Base-by-base conservation (phyloP, 2,113 vertebrate genomes). In the Psittacus erithacus region DNA sequence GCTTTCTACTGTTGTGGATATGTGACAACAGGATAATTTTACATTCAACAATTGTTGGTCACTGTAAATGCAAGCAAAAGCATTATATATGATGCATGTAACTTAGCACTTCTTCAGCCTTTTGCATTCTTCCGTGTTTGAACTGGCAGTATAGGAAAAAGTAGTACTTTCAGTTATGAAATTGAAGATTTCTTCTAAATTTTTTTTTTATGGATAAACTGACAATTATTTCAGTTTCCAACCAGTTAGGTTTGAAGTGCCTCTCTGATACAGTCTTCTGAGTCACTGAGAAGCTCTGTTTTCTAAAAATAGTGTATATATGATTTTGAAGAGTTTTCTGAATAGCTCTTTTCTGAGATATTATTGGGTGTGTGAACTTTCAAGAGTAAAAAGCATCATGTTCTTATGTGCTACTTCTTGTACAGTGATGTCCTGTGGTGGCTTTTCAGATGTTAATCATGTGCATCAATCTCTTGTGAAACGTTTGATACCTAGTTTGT, bases 371-470 rank as follows among this genome's bases (percentile, higher is more conserved):
- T 43, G 25, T 52, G n/a, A 38, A 82, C 57, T 65, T 52, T 13
- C 46, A 46, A 85, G 39, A 86, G n/a, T 9, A 46, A 44, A 85
- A 85, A 29, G 10, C 7, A 27, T 76, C 6, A 0, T 60, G 17
- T 8, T 92, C 47, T 6, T 55, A 0, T 46, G 10, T 46, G 17
- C 23, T 2, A 1, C 4, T 13, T 53, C 10, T 41, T 60, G 1
- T 35, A 29, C 0, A 0, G 2, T n/a, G 5, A 17, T 65, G 35
- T 62, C 43, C 31, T 7, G 2, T 47, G 29, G 25, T 92, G 67
- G 25, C 41, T 81, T 10, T 70, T 83, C 52, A 27, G 39, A 6
- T 13, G 20, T 9, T 25, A 63, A 46, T 28, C 8, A 10, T 2
- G 9, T 76, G 18, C 6, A 17, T 64, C 31, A 15, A 16, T 55